Percentiles rank a stretch among this genome's conserved stretches.
Evolutionary conservation across 2,888 invertebrate genomes (phyloP).

Genomic region (Brachyptera putata): DNA sequence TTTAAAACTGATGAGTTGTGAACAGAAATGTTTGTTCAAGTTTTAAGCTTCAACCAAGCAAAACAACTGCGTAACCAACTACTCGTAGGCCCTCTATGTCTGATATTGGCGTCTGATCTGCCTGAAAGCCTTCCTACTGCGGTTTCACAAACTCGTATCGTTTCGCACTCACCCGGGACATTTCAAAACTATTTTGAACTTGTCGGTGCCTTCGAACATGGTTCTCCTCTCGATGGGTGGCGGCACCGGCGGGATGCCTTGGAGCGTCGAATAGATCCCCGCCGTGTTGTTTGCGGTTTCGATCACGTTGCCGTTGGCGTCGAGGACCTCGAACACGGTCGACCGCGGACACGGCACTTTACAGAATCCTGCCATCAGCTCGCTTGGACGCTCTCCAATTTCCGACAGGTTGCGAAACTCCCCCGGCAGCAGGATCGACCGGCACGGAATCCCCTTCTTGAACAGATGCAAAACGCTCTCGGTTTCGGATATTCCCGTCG

Average conservation of each 20-base stretch:
- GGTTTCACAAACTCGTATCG: too few relatives aligned
- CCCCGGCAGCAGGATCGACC: constrained; percentile 51
- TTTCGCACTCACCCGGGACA: constrained; percentile 58
- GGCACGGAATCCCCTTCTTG: constrained; percentile 55
- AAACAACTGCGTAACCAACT: too few relatives aligned
- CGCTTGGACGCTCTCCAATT: constrained; percentile 48
- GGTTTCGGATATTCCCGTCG: not conserved
- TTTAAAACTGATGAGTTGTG: too few relatives aligned
- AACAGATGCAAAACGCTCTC: constrained; percentile 44
- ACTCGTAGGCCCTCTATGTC: too few relatives aligned
- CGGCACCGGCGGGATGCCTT: constrained; percentile 47
- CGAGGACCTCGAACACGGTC: constrained; percentile 50
- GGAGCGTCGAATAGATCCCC: constrained; percentile 54
- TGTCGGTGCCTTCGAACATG: constrained; percentile 43
- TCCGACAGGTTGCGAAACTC: constrained; percentile 43
- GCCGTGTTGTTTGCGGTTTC: constrained; percentile 59
- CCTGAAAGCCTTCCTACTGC: too few relatives aligned
- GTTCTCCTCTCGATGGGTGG: constrained; percentile 46
- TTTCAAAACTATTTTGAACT: constrained; percentile 43
- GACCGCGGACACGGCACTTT: constrained; percentile 49
- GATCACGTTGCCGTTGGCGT: constrained; percentile 50
- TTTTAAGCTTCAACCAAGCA: too few relatives aligned
- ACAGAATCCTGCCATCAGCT: constrained; percentile 54
- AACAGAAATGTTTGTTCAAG: too few relatives aligned
- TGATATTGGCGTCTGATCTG: too few relatives aligned